Conservation (phyloP, 2,113 vertebrate species). For the Antechinus stuartii region DNA sequence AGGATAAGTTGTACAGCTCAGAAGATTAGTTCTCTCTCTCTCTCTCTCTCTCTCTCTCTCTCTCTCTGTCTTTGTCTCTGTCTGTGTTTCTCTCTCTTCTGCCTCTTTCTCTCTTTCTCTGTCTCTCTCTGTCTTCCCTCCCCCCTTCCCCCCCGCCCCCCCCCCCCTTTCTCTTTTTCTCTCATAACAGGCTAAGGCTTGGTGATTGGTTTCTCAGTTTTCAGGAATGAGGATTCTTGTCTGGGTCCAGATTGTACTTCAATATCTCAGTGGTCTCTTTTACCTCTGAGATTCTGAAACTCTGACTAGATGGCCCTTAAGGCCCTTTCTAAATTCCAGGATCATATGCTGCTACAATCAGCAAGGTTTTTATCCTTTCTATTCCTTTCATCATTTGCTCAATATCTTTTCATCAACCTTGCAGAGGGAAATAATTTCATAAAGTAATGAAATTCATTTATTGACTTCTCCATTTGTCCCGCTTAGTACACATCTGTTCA, state of each 20-base stretch:
- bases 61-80: background rate
- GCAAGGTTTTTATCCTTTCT: background rate
- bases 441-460: background rate
- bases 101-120: too few species aligned
- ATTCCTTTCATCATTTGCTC: background rate
- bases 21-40: background rate
- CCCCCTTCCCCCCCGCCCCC: too few species aligned
- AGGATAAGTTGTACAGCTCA: background rate
- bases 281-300: background rate
- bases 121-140: too few species aligned
- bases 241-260: background rate
- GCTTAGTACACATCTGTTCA: background rate
- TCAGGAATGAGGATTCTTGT: background rate
- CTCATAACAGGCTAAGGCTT: background rate
- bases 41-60: background rate
- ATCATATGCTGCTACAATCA: background rate
- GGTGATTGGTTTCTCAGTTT: background rate
- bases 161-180: too few species aligned
- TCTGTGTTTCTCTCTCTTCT: too few species aligned
- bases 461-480: background rate
- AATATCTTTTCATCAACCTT: background rate
- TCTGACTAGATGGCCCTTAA: background rate
- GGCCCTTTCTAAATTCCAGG: background rate
- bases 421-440: background rate
- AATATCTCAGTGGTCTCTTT: background rate